phyloP scores from a whole-genome alignment of 2,113 vertebrate genomes.

The Megaleporinus macrocephalus region DNA sequence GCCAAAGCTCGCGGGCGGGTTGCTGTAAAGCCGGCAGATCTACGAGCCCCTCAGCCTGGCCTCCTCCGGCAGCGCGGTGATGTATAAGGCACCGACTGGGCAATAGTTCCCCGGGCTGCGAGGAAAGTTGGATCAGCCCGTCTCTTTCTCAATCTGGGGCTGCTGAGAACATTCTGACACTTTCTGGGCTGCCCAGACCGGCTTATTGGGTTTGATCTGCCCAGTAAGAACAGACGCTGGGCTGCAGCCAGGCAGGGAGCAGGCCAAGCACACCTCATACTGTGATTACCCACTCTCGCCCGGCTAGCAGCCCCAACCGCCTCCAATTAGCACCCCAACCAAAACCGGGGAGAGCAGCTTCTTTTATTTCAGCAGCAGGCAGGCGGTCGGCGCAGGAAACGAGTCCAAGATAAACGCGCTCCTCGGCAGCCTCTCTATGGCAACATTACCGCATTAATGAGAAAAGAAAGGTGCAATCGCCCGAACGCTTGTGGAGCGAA shows the following conservation, averaged over 20 bases:
- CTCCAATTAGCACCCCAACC: conserved; percentile 40
- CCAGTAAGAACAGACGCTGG: conserved; percentile 35
- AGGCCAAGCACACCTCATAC: conserved; percentile 31
- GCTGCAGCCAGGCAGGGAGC: conserved; percentile 12
- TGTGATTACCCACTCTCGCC: conserved; percentile 25
- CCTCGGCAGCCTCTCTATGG: background rate
- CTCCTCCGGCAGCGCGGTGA: conserved; percentile 51
- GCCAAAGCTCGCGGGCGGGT: background rate
- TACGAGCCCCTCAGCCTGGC: conserved; percentile 53
- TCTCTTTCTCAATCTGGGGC: conserved; percentile 20
- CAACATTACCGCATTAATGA: conserved; percentile 26
- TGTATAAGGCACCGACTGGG: conserved; percentile 62
- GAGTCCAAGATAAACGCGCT: conserved; percentile 6
- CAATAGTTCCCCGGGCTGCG: conserved; percentile 64
- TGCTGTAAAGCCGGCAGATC: conserved; percentile 48
- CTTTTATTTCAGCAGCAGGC: conserved; percentile 17
- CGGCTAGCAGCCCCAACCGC: conserved; percentile 15
- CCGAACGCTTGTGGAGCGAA: conserved; percentile 5
- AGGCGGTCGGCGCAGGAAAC: background rate
- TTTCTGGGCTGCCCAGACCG: conserved; percentile 45
- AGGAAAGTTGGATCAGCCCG: conserved; percentile 16
- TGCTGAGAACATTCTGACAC: conserved; percentile 36
- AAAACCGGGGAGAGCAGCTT: conserved; percentile 19
- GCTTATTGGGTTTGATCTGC: conserved; percentile 52
- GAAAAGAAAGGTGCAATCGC: background rate